These are phyloP conservation scores for Okamejei kenojei DNA, from an alignment of 2,797 vertebrate species.

Conservation along the genomic window DNA sequence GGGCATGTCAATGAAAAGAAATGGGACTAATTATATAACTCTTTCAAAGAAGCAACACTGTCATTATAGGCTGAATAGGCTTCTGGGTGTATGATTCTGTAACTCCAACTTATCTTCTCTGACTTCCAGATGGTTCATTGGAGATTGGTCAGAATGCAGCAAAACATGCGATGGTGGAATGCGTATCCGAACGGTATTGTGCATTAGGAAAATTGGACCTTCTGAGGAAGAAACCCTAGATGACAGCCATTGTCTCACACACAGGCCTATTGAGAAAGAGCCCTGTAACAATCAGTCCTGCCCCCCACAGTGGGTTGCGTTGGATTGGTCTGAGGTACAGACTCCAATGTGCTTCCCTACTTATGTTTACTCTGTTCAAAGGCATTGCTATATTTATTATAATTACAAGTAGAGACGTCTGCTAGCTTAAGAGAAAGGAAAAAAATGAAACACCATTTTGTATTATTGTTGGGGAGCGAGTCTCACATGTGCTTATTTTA, in stretches of 20 bases:
- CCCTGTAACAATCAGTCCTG: constrained; percentile 95
- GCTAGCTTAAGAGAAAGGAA: background rate
- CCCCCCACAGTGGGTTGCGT: constrained; percentile 87
- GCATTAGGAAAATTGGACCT: constrained; percentile 81
- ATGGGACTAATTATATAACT: background rate
- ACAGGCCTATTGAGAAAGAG: constrained; percentile 83
- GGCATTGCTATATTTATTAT: background rate
- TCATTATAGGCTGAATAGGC: background rate
- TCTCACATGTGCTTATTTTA: constrained; percentile 22
- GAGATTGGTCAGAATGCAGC: constrained; percentile 91
- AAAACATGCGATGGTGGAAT: constrained; percentile 89
- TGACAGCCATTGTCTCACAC: constrained; percentile 80
- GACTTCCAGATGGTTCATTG: constrained; percentile 84
- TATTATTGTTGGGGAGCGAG: constrained; percentile 17
- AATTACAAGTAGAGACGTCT: background rate
- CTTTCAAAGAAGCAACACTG: background rate
- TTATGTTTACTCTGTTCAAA: background rate
- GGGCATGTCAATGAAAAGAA: background rate
- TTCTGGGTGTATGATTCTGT: background rate
- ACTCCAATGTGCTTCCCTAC: background rate
- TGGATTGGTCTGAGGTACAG: constrained; percentile 97
- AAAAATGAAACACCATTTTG: background rate
- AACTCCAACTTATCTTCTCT: background rate
- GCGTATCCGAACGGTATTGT: constrained; percentile 79
- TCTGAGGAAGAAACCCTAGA: constrained; percentile 89